Evolutionary conservation across 2,888 invertebrate species (phyloP).

Genomic region (Palloptera scutellata): DNA sequence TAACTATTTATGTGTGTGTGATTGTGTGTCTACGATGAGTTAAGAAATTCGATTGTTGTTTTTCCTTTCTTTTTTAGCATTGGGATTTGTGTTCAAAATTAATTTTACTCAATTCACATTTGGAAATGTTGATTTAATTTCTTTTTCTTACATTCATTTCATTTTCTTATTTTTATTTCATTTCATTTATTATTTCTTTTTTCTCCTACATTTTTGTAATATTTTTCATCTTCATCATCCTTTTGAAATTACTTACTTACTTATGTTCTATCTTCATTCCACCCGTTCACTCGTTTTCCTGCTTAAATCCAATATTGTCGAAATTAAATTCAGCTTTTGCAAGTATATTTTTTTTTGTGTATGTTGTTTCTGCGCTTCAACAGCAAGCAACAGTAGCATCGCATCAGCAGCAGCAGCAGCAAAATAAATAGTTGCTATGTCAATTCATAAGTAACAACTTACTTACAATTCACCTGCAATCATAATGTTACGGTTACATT

Average conservation of each 20-base stretch:
- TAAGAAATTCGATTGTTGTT: neutral
- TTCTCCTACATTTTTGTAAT: conserved; percentile 22
- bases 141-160: neutral
- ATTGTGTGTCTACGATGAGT: too few species aligned
- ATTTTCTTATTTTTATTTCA: conserved; percentile 21
- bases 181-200: conserved; percentile 14
- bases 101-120: conserved; percentile 42
- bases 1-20: too few species aligned
- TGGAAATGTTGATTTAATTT: conserved; percentile 28
- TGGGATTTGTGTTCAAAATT: conserved; percentile 38
- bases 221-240: neutral
- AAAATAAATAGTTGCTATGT: conserved; percentile 42
- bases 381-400: neutral
- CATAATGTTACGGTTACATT: conserved; percentile 46
- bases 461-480: conserved; percentile 40
- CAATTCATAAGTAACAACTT: conserved; percentile 39
- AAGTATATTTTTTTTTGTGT: conserved; percentile 34
- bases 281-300: neutral
- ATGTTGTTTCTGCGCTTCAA: neutral
- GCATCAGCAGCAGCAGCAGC: conserved; percentile 3
- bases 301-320: conserved; percentile 42
- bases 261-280: too few species aligned
- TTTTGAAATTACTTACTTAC: too few species aligned
- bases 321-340: conserved; percentile 40
- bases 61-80: neutral